Percentiles rank a stretch among this genome's conserved stretches.
Conservation (phyloP, 2,113 vertebrate genomes). For the Rhinogobius similis region DNA sequence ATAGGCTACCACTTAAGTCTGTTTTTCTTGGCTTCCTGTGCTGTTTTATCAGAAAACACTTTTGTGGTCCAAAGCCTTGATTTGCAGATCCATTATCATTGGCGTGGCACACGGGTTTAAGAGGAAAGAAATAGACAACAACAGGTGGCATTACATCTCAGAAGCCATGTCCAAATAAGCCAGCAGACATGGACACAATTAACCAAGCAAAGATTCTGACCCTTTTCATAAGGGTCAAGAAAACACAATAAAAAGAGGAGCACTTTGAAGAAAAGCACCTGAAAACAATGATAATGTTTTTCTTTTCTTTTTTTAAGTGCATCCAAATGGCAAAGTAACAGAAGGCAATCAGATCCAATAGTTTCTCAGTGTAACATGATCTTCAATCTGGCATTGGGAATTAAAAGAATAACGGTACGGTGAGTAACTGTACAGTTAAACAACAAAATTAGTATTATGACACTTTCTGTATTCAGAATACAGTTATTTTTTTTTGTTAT, state of each 20-base stretch:
- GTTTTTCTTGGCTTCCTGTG: slow-evolving; percentile 38
- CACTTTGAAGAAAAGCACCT: neutral
- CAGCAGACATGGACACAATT: slow-evolving; percentile 25
- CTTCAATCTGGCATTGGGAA: no score
- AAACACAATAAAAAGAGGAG: slow-evolving; percentile 2
- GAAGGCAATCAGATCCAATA: no score
- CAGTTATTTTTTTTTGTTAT: no score
- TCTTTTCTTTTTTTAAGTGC: neutral
- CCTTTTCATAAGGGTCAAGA: neutral
- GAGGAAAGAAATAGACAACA: slow-evolving; percentile 31
- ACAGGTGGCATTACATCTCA: slow-evolving; percentile 26
- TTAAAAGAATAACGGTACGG: no score
- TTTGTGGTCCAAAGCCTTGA: slow-evolving; percentile 33
- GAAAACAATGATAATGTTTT: neutral
- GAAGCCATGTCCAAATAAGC: no score
- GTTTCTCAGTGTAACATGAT: no score
- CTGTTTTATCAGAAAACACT: slow-evolving; percentile 52
- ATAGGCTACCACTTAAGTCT: slow-evolving; percentile 21
- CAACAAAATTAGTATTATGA: no score
- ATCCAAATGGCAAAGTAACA: no score
- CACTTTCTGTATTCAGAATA: no score
- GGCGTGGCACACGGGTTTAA: slow-evolving; percentile 8
- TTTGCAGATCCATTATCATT: slow-evolving; percentile 25
- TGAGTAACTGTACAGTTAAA: no score
- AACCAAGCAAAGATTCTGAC: slow-evolving; percentile 8